Evolutionary conservation across 2,113 vertebrate genomes (phyloP), one percentile per base, ranked within the genome.

Genomic region (Lophius piscatorius): DNA sequence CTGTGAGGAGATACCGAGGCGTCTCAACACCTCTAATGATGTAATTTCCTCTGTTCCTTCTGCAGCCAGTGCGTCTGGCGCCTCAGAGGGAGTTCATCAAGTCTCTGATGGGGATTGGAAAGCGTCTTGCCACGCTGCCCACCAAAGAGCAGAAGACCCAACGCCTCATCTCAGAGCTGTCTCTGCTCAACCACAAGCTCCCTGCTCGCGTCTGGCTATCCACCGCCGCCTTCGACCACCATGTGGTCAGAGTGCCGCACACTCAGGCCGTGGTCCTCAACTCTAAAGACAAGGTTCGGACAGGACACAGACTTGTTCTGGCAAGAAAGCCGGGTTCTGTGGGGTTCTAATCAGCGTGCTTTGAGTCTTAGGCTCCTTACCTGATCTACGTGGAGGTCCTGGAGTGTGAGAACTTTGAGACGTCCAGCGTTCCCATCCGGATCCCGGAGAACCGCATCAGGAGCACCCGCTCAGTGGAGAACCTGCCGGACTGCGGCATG

Each of bases 121-220:
- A 96, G 84, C 94, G 96, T 1, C 69, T 98, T 79, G 95, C 95
- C 48, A 97, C 95, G 0, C 87, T 98, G 63, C 95, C 95, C n/a
- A 98, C 96, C 83, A 98, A 98, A 70, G 96, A 98, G 83, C 95
- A 98, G 91, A 98, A 98, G 78, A 98, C 96, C 0, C 94, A 95
- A 73, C 83, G 96, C 1, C 91, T 98, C 8, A 92, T 97, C 70
- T 97, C 95, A 0, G 96, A 98, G 81, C 94, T 98, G 13, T 98
- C 96, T 0, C 90, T 98, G 84, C 95, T 98, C 36, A 98, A 95
- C 91, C 96, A 97, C 89, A 98, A 97, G 23, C 93, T 98, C 63
- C 96, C 96, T 0, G 95, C 94, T 0, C 91, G 96, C 0, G 94
- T 96, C 47, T 98, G 96, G 96, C 93, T 98, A 33, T 95, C 96